Evolutionary conservation across 2,113 vertebrate species (phyloP).

Genomic region (Sclerurus mexicanus): DNA sequence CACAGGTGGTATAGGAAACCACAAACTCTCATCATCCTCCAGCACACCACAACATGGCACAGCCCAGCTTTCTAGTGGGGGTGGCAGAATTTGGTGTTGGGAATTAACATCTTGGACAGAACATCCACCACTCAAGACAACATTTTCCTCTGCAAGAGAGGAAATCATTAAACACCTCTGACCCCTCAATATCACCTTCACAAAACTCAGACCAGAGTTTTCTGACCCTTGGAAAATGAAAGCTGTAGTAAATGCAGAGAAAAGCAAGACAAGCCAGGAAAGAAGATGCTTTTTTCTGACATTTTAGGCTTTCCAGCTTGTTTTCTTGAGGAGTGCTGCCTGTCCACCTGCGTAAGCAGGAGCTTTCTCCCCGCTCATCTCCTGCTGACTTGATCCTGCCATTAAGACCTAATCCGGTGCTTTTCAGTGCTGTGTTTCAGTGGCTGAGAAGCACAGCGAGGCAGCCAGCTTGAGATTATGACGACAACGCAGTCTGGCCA

Average conservation of each 20-base stretch:
- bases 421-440: neutral
- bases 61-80: neutral
- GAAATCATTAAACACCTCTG: neutral
- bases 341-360: neutral
- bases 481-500: neutral
- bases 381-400: neutral
- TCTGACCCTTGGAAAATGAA: neutral
- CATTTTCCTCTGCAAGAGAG: neutral
- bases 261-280: neutral
- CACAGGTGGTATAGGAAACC: neutral
- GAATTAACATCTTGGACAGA: neutral
- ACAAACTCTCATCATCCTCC: neutral
- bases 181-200: neutral
- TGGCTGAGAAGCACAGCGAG: neutral
- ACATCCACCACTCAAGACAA: neutral
- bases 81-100: neutral
- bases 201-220: neutral
- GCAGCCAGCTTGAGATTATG: slow-evolving; percentile 41
- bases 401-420: slow-evolving; percentile 25
- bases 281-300: neutral
- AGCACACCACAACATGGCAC: fast-evolving
- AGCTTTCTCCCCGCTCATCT: neutral
- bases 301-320: neutral
- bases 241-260: neutral
- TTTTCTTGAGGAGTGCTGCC: neutral